Conservation (phyloP, 2,888 invertebrate species). For the Epinotia demarniana region DNA sequence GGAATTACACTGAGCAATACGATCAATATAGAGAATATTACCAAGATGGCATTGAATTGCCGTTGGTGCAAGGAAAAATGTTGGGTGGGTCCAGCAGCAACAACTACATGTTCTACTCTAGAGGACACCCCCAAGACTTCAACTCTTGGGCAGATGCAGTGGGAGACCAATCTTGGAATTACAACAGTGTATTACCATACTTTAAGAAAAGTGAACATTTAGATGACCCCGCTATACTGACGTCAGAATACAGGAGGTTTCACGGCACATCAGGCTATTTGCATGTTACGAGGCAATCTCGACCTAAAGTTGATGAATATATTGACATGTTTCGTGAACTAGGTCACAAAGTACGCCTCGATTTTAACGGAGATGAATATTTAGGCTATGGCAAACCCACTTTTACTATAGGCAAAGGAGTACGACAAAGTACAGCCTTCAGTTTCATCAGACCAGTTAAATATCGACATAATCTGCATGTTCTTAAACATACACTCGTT, state of each 20-base stretch:
- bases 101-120: constrained; percentile 51
- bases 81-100: constrained; percentile 54
- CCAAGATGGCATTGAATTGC: constrained; percentile 43
- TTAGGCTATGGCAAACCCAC: constrained; percentile 41
- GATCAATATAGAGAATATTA: constrained; percentile 44
- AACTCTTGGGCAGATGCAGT: constrained; percentile 51
- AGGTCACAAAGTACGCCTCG: constrained; percentile 12
- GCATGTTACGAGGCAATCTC: constrained; percentile 6
- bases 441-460: constrained; percentile 83
- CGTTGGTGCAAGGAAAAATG: constrained; percentile 49
- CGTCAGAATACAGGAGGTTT: constrained; percentile 20
- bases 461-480: constrained; percentile 54
- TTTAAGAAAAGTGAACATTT: constrained; percentile 54
- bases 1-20: constrained; percentile 50
- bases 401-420: constrained; percentile 85
- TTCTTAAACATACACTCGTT: constrained; percentile 70
- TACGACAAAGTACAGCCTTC: constrained; percentile 89
- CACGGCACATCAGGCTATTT: constrained; percentile 26
- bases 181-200: constrained; percentile 49
- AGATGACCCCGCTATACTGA: constrained; percentile 47
- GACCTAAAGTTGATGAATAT: not conserved
- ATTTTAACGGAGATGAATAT: constrained; percentile 25
- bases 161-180: constrained; percentile 52
- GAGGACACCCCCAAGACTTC: constrained; percentile 53
- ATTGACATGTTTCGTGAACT: constrained; percentile 12